Evolutionary conservation across 1,140 invertebrate species (phyloP), one percentile per base, ranked within the genome.

Genomic region (Drosophila arizonae): DNA sequence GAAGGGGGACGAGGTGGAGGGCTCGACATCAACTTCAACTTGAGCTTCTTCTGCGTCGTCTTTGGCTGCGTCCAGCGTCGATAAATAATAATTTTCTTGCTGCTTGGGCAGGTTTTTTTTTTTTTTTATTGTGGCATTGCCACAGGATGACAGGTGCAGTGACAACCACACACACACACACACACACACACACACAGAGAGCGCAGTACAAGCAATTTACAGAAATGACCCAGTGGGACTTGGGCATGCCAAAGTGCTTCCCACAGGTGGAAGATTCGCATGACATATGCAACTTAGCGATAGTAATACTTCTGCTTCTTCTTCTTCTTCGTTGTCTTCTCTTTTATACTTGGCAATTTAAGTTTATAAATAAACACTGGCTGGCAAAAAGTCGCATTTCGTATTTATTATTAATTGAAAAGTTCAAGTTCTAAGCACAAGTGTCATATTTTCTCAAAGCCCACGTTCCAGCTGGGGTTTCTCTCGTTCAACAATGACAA

Each of bases 111-210:
- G 69, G 28, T 30, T 30, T 30, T 30, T 52, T 73, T 74, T 41
- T 50, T 61, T 15, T 48, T 63, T 36, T 33, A 69, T 61, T 77
- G 60, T 78, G 81, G 69, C 60, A 69, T 51, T 73, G 75, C 78
- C 73, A 77, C 75, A 81, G 81, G 82, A 86, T 87, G 81, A 86
- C 81, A 86, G 81, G 81, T 86, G 81, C 81, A 86, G 75, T 86
- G 81, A 87, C 81, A 87, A 86, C 78, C 76, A 57, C 79, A 86
- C 81, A 84, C 54, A 66, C 50, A 41, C 15, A 43, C 50, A 41
- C 15, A 43, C 81, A 84, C 54, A 63, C 50, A 41, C 15, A 36
- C 33, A 60, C 39, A 57, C 43, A 65, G 60, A 65, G 11, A 68
- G 45, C 2, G 10, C 17, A 43, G 65, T 57, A 54, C 24, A 57